Evolutionary conservation across 2,888 invertebrate genomes (phyloP), one percentile per base, ranked within the genome.

Genomic region (Heliconius charithonia): DNA sequence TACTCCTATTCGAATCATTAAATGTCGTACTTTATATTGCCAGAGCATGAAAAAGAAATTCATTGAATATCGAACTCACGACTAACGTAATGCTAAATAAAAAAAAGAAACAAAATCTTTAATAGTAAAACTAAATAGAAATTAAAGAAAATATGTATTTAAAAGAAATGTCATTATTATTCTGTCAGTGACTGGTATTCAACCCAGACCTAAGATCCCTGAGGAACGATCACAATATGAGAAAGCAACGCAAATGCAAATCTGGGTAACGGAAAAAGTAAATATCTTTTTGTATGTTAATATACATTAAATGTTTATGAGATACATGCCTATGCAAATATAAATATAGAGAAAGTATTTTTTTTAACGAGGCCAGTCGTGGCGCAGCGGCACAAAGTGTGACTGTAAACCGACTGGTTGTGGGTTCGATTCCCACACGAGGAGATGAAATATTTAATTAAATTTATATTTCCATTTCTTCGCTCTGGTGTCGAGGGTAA

Each of bases 191-290:
- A 70, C 32, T 13, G 41, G 71, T 56, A 56, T 67, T 51, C 67
- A n/a, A 32, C 77, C 73, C 59, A 74, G 66, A 78, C 71, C 75
- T 69, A 19, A 81, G 78, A 78, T 78, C 79, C 75, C 37, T 16
- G 70, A 65, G 80, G 75, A 66, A 65, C 63, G 71, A 76, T 80
- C 56, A 75, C 37, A 78, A 77, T 79, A 63, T 59, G 79, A 79
- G 81, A 82, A 82, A 82, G 82, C 73, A 82, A 65, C 32, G n/a
- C 65, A 63, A 69, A 81, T 79, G 78, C 80, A 79, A 82, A 81
- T 81, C 69, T 7, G 77, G 67, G 62, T 45, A 62, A 37, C 19
- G 56, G 73, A 73, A 78, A 37, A 78, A 73, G 56, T 77, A 32
- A 65, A 76, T 16, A 76, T 76, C 32, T 79, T 69, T 79, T 76